Evolutionary conservation across 2,113 vertebrate genomes (phyloP), one percentile per base, ranked within the genome.

Genomic region (Actinemys pallida): DNA sequence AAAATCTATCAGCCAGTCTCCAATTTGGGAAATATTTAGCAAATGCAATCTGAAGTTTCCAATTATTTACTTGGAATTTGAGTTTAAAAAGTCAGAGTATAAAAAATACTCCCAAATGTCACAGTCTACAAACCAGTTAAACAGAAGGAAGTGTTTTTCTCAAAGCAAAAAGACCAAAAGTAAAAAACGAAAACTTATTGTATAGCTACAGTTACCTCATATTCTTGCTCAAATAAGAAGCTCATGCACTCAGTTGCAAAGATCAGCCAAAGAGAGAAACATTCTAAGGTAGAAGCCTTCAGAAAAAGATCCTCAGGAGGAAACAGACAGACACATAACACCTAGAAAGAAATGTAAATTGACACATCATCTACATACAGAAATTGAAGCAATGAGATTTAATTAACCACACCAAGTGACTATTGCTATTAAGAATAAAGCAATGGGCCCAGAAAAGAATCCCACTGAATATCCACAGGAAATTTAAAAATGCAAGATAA

Each of bases 351-450:
- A 92, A 89, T 86, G 90, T 91, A 83, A 90, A 92, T 93, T 90
- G 86, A 87, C 95, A 49, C 1, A 56, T 47, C 53, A 88, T 93
- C 88, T 95, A 50, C 81, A 62, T 92, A 81, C 83, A 93, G 90
- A 86, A 96, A 96, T 87, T 97, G 95, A 97, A 97, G 88, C 59
- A 20, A 56, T 89, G 82, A 95, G 94, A 89, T 95, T 93, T 96
- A 96, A 95, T 97, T 97, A 95, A 95, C 96, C 90, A 93, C 52
- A 47, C 90, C 82, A 84, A 93, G 91, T 97, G 82, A 59, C 82
- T 95, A 75, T 86, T 95, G 84, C 89, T 96, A 75, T 92, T 87
- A 88, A 92, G 88, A 93, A 87, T 80, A 90, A 97, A 81, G 90
- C 54, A 59, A 42, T 52, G 50, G 89, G 78, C 84, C 91, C 94